phyloP scores from a whole-genome alignment of 2,888 invertebrate species.

The Phyllotreta cruciferae region DNA sequence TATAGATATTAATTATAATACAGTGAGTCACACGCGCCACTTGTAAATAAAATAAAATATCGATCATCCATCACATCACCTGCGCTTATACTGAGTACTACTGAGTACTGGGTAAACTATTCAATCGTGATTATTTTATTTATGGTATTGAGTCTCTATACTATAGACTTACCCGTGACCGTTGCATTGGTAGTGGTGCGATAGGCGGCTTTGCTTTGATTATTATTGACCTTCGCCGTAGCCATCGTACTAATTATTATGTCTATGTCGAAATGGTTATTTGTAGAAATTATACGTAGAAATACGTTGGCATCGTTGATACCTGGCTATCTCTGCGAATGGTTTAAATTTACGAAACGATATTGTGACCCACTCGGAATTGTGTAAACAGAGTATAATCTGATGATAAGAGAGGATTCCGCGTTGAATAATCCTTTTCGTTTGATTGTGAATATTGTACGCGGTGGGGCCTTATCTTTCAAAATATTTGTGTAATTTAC shows the following conservation, averaged over 20 bases:
- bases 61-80: not conserved
- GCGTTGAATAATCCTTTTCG: conserved; percentile 13
- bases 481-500: too few species aligned
- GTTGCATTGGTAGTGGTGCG: conserved; percentile 25
- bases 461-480: too few species aligned
- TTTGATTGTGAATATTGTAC: too few species aligned
- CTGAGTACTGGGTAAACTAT: not conserved
- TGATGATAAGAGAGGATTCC: conserved; percentile 25
- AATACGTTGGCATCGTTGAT: not conserved
- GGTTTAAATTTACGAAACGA: not conserved
- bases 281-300: not conserved
- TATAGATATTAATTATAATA: not conserved
- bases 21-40: not conserved
- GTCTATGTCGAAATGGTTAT: not conserved
- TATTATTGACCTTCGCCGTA: conserved; percentile 27
- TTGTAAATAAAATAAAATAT: not conserved
- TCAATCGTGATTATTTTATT: too few species aligned
- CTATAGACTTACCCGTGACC: conserved; percentile 19
- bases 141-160: too few species aligned
- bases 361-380: conserved; percentile 25
- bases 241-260: too few species aligned
- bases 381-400: conserved; percentile 25
- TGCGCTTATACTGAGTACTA: conserved; percentile 1
- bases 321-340: not conserved
- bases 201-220: conserved; percentile 22